A percentile compares a stretch with the other conserved stretches of the same genome.
Evolutionary conservation across 1,140 invertebrate genomes (phyloP).

Genomic region (Euwallacea fornicatus): DNA sequence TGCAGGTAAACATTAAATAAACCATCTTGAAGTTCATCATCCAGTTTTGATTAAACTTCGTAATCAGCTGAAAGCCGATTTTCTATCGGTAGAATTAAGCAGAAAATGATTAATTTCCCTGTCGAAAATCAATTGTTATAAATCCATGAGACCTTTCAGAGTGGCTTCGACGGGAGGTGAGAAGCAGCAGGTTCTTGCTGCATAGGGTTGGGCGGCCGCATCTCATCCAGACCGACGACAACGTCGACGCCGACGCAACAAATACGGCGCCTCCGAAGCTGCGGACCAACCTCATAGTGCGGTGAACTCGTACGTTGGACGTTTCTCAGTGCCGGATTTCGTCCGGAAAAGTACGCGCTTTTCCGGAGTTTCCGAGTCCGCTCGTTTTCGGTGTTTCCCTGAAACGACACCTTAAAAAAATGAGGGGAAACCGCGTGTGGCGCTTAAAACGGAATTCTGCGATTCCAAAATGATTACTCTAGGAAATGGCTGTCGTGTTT

Average conservation of each 20-base stretch:
- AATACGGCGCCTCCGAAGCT: constrained; percentile 52
- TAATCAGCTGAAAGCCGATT: too few relatives aligned
- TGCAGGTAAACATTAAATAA: too few relatives aligned
- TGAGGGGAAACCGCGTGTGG: constrained; percentile 25
- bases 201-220: constrained; percentile 49
- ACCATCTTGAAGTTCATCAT: too few relatives aligned
- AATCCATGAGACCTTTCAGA: constrained; percentile 36
- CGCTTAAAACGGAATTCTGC: constrained; percentile 25
- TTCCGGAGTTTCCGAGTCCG: constrained; percentile 9
- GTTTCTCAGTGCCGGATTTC: constrained; percentile 20
- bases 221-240: constrained; percentile 38
- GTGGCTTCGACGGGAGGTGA: constrained; percentile 40
- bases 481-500: constrained; percentile 48
- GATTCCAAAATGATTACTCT: constrained; percentile 46
- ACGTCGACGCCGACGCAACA: constrained; percentile 55
- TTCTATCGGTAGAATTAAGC: too few relatives aligned
- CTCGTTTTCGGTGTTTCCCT: neutral
- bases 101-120: constrained; percentile 30
- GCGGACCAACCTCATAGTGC: constrained; percentile 53
- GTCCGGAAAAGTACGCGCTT: constrained; percentile 24
- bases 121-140: constrained; percentile 42
- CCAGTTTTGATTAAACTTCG: too few relatives aligned
- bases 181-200: constrained; percentile 48
- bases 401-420: too few relatives aligned
- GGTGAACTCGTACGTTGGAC: constrained; percentile 47